Evolutionary conservation across 1,140 invertebrate species (phyloP).

Genomic region (Drosophila pectinifera): DNA sequence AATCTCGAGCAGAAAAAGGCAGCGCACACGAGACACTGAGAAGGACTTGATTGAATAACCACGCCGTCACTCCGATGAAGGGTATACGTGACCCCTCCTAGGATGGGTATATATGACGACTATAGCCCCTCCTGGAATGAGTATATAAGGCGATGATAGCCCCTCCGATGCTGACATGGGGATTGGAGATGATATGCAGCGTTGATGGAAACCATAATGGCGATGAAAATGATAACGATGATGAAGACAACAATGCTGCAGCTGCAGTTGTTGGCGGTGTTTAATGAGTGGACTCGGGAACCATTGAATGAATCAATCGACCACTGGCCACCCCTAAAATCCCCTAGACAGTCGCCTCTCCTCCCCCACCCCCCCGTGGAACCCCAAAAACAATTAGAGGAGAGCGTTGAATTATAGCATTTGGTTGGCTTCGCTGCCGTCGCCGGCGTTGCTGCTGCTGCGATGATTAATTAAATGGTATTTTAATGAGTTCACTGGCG

Average conservation of each 20-base stretch:
- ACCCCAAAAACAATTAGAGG: conserved; percentile 50
- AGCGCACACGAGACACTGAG: not conserved
- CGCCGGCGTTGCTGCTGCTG: conserved; percentile 36
- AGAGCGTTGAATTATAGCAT: conserved; percentile 76
- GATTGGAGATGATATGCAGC: conserved; percentile 29
- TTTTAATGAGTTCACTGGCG: conserved; percentile 78
- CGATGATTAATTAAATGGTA: conserved; percentile 81
- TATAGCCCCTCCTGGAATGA: conserved; percentile 13
- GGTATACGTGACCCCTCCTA: too few species aligned
- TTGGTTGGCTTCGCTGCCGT: conserved; percentile 60
- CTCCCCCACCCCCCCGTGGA: not conserved
- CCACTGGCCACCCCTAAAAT: conserved; percentile 13
- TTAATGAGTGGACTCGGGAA: conserved; percentile 49
- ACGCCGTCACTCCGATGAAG: not conserved
- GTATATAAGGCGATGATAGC: conserved; percentile 9
- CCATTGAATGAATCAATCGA: conserved; percentile 62
- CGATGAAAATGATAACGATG: not conserved
- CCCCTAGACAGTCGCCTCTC: not conserved
- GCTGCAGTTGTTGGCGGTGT: conserved; percentile 32
- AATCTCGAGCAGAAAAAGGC: conserved; percentile 6
- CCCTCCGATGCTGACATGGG: not conserved
- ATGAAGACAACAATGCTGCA: conserved; percentile 24
- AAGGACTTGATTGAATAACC: conserved; percentile 12
- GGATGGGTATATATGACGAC: not conserved
- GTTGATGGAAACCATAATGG: conserved; percentile 33